Percentiles rank a stretch among this genome's conserved stretches.
These are phyloP conservation scores for Galbula dea DNA, from an alignment of 2,113 vertebrate species.

Conservation along the genomic window DNA sequence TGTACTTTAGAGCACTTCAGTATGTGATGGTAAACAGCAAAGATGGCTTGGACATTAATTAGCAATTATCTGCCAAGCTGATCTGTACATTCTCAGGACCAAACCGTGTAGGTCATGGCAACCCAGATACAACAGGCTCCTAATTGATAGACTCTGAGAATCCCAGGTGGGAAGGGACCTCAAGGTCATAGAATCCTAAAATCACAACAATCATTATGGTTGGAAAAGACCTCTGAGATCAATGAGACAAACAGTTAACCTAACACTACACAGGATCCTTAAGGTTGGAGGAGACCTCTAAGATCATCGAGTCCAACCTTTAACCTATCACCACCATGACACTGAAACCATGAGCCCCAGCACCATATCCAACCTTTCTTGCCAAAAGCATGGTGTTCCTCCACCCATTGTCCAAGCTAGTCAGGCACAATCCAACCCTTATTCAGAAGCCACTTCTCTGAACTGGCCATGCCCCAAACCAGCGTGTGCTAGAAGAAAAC, in stretches of 20 bases:
- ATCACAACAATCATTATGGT: too few relatives aligned
- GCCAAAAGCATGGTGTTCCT: background rate
- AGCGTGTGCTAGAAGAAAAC: background rate
- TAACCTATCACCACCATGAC: too few relatives aligned
- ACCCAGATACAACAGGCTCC: background rate
- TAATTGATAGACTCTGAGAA: background rate
- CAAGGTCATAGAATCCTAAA: too few relatives aligned
- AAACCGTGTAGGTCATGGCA: accelerated
- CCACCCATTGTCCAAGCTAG: background rate
- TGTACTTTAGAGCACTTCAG: background rate
- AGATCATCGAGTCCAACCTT: background rate
- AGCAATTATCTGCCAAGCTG: background rate
- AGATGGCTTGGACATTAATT: background rate
- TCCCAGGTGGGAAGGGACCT: background rate
- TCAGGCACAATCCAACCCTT: background rate
- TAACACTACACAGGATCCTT: too few relatives aligned
- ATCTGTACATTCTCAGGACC: background rate
- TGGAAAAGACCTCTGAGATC: too few relatives aligned
- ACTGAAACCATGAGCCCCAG: too few relatives aligned
- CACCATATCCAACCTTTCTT: too few relatives aligned
- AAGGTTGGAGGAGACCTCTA: too few relatives aligned
- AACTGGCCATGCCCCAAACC: background rate
- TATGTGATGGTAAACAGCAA: background rate
- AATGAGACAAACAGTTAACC: too few relatives aligned
- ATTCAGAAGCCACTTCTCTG: background rate